phyloP scores from a whole-genome alignment of 2,888 invertebrate genomes.

The Cynaeus angustus region DNA sequence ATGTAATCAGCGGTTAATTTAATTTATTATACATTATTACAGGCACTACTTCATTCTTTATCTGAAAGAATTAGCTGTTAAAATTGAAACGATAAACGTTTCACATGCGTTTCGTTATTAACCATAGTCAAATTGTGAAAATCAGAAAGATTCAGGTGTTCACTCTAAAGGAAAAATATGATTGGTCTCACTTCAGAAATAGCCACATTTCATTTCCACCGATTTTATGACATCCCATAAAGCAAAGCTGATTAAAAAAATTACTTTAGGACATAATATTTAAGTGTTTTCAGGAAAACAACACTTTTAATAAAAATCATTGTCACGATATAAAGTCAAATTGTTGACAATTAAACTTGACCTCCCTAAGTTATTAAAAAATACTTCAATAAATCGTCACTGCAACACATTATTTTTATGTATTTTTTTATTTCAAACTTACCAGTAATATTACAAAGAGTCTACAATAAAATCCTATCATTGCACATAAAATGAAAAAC shows the following conservation, averaged over 20 bases:
- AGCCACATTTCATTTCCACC: no score
- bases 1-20: neutral
- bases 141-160: no score
- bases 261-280: no score
- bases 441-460: slow-evolving; percentile 17
- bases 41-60: slow-evolving; percentile 4
- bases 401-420: slow-evolving; percentile 10
- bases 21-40: slow-evolving; percentile 5
- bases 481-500: slow-evolving; percentile 31
- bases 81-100: no score
- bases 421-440: slow-evolving; percentile 23
- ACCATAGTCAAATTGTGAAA: no score
- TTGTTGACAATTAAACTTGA: slow-evolving; percentile 38
- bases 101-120: no score
- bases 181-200: no score
- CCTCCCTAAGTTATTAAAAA: slow-evolving; percentile 39
- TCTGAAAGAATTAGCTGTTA: neutral
- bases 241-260: no score
- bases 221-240: no score
- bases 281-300: slow-evolving; percentile 3
- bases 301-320: slow-evolving; percentile 12
- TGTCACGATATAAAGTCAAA: slow-evolving; percentile 20
- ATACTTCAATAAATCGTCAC: slow-evolving; percentile 13
- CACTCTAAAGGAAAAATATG: no score
- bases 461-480: slow-evolving; percentile 39